Conservation (phyloP, 2,888 invertebrate species). For the Eristalis tenax region DNA sequence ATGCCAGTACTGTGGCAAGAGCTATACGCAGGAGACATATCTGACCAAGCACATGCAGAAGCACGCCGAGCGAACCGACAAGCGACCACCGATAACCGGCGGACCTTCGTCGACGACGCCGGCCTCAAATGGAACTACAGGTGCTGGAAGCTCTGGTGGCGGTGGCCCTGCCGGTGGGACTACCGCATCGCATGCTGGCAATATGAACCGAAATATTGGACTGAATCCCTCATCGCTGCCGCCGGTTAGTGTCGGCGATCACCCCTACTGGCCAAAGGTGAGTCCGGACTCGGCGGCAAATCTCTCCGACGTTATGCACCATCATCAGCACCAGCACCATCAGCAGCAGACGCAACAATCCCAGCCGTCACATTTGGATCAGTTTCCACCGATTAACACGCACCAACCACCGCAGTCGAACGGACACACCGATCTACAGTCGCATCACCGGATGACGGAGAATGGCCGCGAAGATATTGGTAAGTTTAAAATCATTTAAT, state of each 20-base stretch:
- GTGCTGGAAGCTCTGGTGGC: conserved; percentile 77
- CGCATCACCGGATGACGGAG: conserved; percentile 84
- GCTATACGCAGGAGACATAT: conserved; percentile 99
- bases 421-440: conserved; percentile 86
- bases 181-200: conserved; percentile 64
- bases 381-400: conserved; percentile 76
- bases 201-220: conserved; percentile 73
- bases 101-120: conserved; percentile 50
- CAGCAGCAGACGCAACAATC: conserved; percentile 84
- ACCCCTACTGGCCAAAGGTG: conserved; percentile 93
- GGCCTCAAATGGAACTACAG: conserved; percentile 81
- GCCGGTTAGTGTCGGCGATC: conserved; percentile 82
- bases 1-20: conserved; percentile 99
- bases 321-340: conserved; percentile 83
- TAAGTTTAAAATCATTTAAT: conserved; percentile 76
- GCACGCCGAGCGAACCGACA: conserved; percentile 95
- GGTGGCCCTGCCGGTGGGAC: conserved; percentile 65
- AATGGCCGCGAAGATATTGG: conserved; percentile 81
- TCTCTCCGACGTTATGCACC: conserved; percentile 84
- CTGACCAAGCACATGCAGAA: conserved; percentile 99
- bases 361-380: conserved; percentile 81
- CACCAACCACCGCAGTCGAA: conserved; percentile 80
- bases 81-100: conserved; percentile 90
- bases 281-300: conserved; percentile 89
- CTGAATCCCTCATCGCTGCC: conserved; percentile 74